Evolutionary conservation across 2,113 vertebrate genomes (phyloP).

Genomic region (Crotalus helleri): DNA sequence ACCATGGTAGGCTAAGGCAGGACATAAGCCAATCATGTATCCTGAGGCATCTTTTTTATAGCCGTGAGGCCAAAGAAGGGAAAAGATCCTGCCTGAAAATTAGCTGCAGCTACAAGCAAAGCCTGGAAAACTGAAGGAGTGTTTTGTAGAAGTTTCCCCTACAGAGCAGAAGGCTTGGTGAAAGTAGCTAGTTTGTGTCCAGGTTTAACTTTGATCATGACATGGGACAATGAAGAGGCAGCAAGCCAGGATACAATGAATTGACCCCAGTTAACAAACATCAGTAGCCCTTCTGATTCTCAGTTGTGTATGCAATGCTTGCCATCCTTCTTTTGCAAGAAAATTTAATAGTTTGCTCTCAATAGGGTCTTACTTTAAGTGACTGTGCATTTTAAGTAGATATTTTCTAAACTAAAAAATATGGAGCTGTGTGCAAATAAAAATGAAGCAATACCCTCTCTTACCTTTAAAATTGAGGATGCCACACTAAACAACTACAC

Average conservation of each 20-base stretch:
- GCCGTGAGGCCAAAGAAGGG: neutral
- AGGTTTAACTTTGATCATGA: neutral
- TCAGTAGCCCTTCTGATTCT: neutral
- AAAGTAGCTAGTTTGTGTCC: neutral
- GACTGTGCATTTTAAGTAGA: neutral
- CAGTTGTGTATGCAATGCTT: neutral
- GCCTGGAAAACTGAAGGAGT: neutral
- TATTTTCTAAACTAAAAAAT: neutral
- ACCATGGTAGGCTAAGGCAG: neutral
- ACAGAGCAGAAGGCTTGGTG: neutral
- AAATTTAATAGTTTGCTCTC: neutral
- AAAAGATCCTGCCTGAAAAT: neutral
- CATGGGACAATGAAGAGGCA: neutral
- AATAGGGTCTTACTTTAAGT: neutral
- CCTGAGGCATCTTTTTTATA: neutral
- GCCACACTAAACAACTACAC: neutral
- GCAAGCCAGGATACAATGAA: neutral
- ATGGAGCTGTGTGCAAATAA: neutral
- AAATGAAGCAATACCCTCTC: neutral
- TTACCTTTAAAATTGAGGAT: neutral
- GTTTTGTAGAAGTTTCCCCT: neutral
- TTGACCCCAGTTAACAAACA: neutral
- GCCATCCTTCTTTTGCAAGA: slow-evolving; percentile 25
- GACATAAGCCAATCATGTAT: neutral
- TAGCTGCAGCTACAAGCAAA: neutral